Conservation (phyloP, 2,888 invertebrate species). For the Zaprionus obscuricornis region DNA sequence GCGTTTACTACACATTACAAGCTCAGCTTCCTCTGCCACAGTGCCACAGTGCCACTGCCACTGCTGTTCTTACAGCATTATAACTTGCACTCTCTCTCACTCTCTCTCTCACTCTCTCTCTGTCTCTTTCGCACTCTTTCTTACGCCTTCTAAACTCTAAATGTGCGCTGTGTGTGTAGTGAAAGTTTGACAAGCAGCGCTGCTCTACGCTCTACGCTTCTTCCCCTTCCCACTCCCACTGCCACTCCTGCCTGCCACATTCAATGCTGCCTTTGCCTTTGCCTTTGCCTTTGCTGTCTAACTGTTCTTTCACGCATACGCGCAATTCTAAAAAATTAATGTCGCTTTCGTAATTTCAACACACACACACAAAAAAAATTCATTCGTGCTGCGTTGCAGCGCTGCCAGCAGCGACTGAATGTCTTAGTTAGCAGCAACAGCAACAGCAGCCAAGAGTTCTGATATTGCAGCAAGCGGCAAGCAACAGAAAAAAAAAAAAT, state of each 20-base stretch:
- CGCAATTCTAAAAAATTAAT: slow-evolving; percentile 80
- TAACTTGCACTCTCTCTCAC: background rate
- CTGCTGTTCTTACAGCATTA: background rate
- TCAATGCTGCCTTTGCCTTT: slow-evolving; percentile 1
- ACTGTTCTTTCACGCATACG: slow-evolving; percentile 64
- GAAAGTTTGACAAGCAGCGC: slow-evolving; percentile 61
- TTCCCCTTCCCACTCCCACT: slow-evolving; percentile 1
- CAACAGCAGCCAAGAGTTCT: slow-evolving; percentile 41
- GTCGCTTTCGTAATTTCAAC: slow-evolving; percentile 77
- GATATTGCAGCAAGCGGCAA: slow-evolving; percentile 51
- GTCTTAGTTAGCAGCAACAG: slow-evolving; percentile 52
- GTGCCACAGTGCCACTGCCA: background rate
- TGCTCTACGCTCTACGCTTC: slow-evolving; percentile 5
- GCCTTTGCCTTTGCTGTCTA: slow-evolving; percentile 11
- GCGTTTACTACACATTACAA: slow-evolving; percentile 68
- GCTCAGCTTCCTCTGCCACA: slow-evolving; percentile 29
- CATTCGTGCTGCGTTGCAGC: slow-evolving; percentile 29
- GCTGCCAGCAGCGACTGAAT: slow-evolving; percentile 34
- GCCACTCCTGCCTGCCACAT: too few species aligned
- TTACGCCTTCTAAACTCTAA: background rate
- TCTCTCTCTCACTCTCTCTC: background rate
- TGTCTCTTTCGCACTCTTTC: background rate
- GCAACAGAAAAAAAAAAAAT: slow-evolving; percentile 24
- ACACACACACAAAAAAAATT: slow-evolving; percentile 37
- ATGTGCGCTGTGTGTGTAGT: too few species aligned